These are phyloP conservation scores for Setipinna tenuifilis DNA, from an alignment of 2,797 vertebrate species.

Conservation along the genomic window DNA sequence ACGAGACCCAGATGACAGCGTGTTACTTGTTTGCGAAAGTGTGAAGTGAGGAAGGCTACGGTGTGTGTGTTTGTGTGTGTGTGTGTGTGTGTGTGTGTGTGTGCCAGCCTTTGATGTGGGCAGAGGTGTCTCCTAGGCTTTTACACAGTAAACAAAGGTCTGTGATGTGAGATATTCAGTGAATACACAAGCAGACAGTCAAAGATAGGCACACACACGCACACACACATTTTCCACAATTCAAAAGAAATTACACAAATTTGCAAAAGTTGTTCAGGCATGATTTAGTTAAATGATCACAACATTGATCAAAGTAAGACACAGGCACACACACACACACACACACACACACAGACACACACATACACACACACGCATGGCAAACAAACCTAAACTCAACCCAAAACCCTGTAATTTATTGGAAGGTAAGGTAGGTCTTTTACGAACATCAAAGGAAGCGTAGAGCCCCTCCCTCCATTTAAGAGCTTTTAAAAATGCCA, in stretches of 20 bases:
- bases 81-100: neutral
- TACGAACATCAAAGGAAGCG: neutral
- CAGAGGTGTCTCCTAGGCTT: neutral
- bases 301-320: too few species aligned
- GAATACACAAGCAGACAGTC: neutral
- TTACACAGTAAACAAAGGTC: neutral
- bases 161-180: neutral
- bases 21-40: neutral
- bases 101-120: neutral
- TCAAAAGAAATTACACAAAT: too few species aligned
- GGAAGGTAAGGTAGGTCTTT: neutral
- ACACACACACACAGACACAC: too few species aligned
- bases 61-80: neutral
- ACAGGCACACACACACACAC: too few species aligned
- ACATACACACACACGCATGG: neutral
- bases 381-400: neutral
- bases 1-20: neutral
- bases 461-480: neutral
- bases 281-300: too few species aligned
- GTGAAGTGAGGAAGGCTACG: neutral
- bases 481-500: neutral
- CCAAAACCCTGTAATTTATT: neutral
- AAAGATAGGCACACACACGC: too few species aligned
- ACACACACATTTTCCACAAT: too few species aligned
- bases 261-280: too few species aligned